Evolutionary conservation across 2,888 invertebrate genomes (phyloP), one percentile per base, ranked within the genome.

Genomic region (Tupiocoris notatus): DNA sequence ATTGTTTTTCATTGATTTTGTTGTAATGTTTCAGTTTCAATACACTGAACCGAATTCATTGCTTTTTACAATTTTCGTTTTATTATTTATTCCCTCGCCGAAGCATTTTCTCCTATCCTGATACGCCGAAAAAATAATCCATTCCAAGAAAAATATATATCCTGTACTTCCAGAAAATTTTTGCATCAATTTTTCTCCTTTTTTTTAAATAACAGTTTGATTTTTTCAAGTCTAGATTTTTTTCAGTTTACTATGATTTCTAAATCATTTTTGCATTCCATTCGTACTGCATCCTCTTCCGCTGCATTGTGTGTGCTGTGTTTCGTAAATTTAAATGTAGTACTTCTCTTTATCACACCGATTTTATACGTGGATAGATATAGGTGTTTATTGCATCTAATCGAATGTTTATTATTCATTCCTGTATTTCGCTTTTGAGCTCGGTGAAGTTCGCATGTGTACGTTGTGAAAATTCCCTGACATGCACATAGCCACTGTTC

Each of bases 21-120:
- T 74, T 74, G 74, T 74, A 74, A 74, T 74, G 56, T 74, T 73
- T 74, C 64, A 62, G 64, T 74, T 74, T 74, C 62, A 74, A 74
- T 74, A 74, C 63, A 74, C 62, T 74, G 39, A 39, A 62, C 59
- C 16, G 24, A 21, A 61, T 20, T 71, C 20, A 71, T 23, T 24
- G 17, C 21, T 71, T 61, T 59, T 59, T 71, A 39, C 39, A 39
- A 7, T 39, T 56, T 57, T 39, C 67, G 56, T 67, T 21, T 18
- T 20, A 39, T 65, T 65, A 25, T 65, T 12, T 39, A 39, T 65
- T 54, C 39, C 39, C 54, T 65, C 18, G 20, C 17, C 39, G n/a
- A n/a, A n/a, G n/a, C n/a, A n/a, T 39, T 39, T 39, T 39, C 12
- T 39, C 39, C 39, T 12, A 39, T 39, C 39, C 39, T 39, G n/a